Percentiles rank a stretch among this genome's conserved stretches.
Evolutionary conservation across 2,888 invertebrate species (phyloP).

Genomic region (Tenodera sinensis): DNA sequence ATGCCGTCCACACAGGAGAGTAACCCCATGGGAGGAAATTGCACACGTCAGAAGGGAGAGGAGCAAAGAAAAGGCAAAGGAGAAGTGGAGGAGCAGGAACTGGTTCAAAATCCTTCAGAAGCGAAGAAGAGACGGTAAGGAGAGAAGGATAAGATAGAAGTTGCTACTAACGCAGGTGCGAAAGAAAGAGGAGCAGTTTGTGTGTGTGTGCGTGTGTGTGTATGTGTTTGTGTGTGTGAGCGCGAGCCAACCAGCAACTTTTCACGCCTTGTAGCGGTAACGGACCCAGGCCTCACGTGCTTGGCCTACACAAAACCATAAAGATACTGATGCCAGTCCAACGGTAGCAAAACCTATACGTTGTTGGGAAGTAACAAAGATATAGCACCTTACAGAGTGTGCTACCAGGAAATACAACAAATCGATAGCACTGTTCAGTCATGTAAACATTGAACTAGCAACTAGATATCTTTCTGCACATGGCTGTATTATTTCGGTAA

Average conservation of each 20-base stretch:
- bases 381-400: background rate
- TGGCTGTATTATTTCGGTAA: no score
- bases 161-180: background rate
- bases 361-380: background rate
- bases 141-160: background rate
- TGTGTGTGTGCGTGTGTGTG: background rate
- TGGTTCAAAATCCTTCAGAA: background rate
- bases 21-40: background rate
- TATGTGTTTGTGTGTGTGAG: background rate
- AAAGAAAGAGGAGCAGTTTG: background rate
- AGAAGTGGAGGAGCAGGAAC: background rate
- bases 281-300: background rate
- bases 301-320: background rate
- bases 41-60: conserved; percentile 7
- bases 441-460: no score
- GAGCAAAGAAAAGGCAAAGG: background rate
- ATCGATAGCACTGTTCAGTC: background rate
- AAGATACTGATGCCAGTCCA: background rate
- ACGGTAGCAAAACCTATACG: background rate
- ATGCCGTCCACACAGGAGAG: background rate
- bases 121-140: background rate
- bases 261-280: background rate
- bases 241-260: background rate
- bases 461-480: no score
- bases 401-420: background rate